Evolutionary conservation across 2,888 invertebrate genomes (phyloP).

Genomic region (Xanthia togata): DNA sequence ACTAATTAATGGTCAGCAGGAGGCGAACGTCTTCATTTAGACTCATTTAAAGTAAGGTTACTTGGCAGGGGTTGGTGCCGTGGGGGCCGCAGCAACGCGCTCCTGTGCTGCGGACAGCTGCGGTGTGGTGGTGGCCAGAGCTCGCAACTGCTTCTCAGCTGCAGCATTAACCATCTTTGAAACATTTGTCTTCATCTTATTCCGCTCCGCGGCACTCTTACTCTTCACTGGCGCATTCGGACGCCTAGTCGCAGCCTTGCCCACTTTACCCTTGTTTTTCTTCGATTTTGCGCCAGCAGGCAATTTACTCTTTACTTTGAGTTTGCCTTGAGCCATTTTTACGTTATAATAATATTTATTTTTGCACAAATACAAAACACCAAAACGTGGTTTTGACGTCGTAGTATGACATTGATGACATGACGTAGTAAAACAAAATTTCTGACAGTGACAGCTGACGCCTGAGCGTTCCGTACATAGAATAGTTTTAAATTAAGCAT

Average conservation of each 20-base stretch:
- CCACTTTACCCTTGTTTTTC: slow-evolving; percentile 89
- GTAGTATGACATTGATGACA: slow-evolving; percentile 11
- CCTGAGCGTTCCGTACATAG: slow-evolving; percentile 9
- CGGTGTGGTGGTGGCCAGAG: slow-evolving; percentile 89
- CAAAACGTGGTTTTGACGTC: slow-evolving; percentile 42
- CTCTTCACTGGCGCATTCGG: slow-evolving; percentile 92
- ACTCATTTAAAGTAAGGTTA: slow-evolving; percentile 58
- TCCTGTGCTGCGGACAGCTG: slow-evolving; percentile 88
- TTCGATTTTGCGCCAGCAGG: slow-evolving; percentile 90
- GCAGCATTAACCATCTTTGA: slow-evolving; percentile 93
- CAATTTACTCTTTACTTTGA: slow-evolving; percentile 92
- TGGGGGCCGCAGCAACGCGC: slow-evolving; percentile 83
- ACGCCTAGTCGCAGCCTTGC: slow-evolving; percentile 90
- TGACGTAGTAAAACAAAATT: neutral
- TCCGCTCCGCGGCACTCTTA: slow-evolving; percentile 90
- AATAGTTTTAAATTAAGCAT: slow-evolving; percentile 8
- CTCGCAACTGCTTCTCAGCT: slow-evolving; percentile 92
- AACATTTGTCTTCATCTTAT: slow-evolving; percentile 92
- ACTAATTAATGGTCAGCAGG: neutral
- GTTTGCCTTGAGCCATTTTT: slow-evolving; percentile 92
- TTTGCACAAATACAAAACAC: slow-evolving; percentile 19
- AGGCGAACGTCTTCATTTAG: slow-evolving; percentile 1
- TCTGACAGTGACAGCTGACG: slow-evolving; percentile 39
- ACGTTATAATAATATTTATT: slow-evolving; percentile 9
- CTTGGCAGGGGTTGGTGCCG: slow-evolving; percentile 82